A percentile compares a stretch with the other conserved stretches of the same genome.
phyloP scores from a whole-genome alignment of 2,797 vertebrate species.

The Pelobates cultripes region DNA sequence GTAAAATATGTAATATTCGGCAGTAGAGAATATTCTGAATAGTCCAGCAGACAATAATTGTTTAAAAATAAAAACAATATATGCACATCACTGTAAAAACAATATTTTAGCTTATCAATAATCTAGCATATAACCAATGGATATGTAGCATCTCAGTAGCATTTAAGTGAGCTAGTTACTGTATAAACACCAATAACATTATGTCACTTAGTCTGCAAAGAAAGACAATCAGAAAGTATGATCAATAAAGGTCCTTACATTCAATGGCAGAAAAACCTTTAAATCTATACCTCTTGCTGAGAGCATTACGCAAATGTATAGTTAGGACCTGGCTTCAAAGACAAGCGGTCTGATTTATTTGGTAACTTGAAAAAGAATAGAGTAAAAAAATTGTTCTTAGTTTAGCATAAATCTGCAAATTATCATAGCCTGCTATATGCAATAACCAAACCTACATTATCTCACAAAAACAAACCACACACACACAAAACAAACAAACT shows the following conservation, averaged over 20 bases:
- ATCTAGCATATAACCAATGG: constrained; percentile 30
- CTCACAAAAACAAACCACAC: background rate
- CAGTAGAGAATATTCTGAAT: no score
- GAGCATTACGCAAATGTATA: constrained; percentile 59
- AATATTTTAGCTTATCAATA: no score
- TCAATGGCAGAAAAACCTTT: constrained; percentile 57
- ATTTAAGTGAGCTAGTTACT: constrained; percentile 54
- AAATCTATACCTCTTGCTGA: constrained; percentile 60
- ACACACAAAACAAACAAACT: background rate
- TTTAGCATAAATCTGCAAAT: background rate
- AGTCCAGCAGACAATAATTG: no score
- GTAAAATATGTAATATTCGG: no score
- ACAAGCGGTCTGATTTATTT: background rate
- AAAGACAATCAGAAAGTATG: constrained; percentile 59
- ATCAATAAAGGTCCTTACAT: constrained; percentile 57
- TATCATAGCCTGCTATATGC: background rate
- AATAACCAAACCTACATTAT: background rate
- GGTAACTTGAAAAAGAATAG: background rate
- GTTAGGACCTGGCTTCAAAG: constrained; percentile 44
- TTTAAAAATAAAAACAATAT: no score
- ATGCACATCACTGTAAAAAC: no score
- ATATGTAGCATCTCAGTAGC: constrained; percentile 33
- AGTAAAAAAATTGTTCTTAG: background rate
- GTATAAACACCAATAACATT: constrained; percentile 54
- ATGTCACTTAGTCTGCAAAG: constrained; percentile 48